A percentile compares a stretch with the other conserved stretches of the same genome.
Conservation (phyloP, 2,113 vertebrate species). For the Dicaeum eximium region DNA sequence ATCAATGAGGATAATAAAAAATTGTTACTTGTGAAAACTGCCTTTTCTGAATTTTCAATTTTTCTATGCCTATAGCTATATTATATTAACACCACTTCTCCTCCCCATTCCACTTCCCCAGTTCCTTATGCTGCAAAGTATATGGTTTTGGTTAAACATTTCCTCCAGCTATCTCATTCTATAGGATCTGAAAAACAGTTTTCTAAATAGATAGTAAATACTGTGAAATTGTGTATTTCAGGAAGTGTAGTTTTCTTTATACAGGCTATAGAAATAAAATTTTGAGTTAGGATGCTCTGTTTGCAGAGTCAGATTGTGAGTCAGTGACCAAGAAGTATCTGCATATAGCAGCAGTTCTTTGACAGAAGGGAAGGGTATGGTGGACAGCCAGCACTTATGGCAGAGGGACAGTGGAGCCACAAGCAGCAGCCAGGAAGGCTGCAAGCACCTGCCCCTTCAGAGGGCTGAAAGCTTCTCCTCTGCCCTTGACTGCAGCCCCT, state of each 20-base stretch:
- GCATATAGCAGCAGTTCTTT: background rate
- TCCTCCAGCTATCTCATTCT: background rate
- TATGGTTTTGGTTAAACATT: background rate
- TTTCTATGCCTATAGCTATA: background rate
- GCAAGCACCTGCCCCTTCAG: too few relatives aligned
- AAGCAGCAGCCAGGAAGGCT: too few relatives aligned
- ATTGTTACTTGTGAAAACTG: background rate
- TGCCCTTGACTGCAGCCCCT: too few relatives aligned
- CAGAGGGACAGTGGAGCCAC: too few relatives aligned
- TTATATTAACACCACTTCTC: background rate
- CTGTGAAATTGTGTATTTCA: background rate
- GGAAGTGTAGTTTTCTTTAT: background rate
- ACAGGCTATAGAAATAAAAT: background rate
- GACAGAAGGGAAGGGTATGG: background rate
- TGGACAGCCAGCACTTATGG: too few relatives aligned
- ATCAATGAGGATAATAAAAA: background rate
- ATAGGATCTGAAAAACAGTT: background rate
- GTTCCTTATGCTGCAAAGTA: background rate
- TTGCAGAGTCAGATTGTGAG: background rate
- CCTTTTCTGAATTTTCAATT: background rate
- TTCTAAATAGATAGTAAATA: background rate
- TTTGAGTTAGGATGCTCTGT: background rate
- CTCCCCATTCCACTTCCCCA: rapidly evolving
- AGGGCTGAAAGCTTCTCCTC: too few relatives aligned
- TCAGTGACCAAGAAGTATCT: background rate